A percentile compares a stretch with the other conserved stretches of the same genome.
These are phyloP conservation scores for Pachyseris speciosa DNA, from an alignment of 64 coral and sea anemone genomes.

Conservation along the genomic window DNA sequence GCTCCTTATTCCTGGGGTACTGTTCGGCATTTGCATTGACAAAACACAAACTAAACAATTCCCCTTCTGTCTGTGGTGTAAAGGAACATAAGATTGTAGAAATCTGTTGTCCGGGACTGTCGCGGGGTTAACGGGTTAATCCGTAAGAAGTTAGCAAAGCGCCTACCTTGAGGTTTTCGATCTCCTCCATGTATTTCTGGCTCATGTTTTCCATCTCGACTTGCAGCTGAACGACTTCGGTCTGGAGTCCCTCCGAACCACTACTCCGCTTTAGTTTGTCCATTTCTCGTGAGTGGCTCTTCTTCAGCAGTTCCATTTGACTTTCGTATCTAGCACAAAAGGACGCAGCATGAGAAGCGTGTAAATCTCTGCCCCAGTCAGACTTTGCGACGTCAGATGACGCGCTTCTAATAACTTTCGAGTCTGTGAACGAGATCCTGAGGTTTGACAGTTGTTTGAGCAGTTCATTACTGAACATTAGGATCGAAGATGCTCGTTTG, in stretches of 20 bases:
- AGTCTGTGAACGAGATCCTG: neutral
- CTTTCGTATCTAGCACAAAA: slow-evolving; percentile 67
- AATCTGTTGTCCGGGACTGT: neutral
- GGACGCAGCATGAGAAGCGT: neutral
- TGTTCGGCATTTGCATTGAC: neutral
- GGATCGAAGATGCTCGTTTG: neutral
- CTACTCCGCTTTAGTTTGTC: slow-evolving; percentile 87
- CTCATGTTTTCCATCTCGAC: slow-evolving; percentile 94
- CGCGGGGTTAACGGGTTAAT: neutral
- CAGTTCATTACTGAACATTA: neutral
- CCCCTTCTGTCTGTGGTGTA: neutral
- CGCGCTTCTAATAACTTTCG: neutral
- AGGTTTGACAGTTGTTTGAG: neutral
- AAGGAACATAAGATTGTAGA: neutral
- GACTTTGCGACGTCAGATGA: neutral
- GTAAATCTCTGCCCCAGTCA: neutral
- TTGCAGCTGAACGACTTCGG: slow-evolving; percentile 81
- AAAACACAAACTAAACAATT: neutral
- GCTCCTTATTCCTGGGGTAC: too few relatives aligned
- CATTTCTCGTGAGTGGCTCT: slow-evolving; percentile 93
- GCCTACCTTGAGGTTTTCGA: slow-evolving; percentile 76
- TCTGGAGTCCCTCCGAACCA: slow-evolving; percentile 60
- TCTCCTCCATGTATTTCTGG: slow-evolving; percentile 88
- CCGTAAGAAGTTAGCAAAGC: neutral
- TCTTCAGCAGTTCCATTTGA: slow-evolving; percentile 95